Base-by-base conservation (phyloP, 2,797 vertebrate species). In the Okamejei kenojei region DNA sequence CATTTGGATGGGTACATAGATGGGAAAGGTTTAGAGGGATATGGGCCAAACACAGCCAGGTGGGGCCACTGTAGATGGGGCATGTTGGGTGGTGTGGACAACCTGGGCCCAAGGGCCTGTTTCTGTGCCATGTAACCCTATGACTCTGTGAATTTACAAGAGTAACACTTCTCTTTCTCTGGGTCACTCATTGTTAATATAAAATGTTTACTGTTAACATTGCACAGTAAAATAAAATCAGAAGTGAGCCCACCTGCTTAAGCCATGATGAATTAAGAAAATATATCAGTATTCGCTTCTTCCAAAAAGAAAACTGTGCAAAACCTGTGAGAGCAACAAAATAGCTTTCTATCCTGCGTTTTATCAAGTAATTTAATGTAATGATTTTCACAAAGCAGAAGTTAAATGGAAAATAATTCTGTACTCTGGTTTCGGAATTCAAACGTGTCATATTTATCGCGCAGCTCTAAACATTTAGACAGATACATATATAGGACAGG, bases 311-410 rank as follows among this genome's bases (percentile, higher is more conserved):
- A 97, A 96, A 96, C 95, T 96, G 97, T 97, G 97, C 97, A 97
- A 98, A 96, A 96, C 97, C 97, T 97, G 96, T 95, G 97, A 97
- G 95, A 97, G 96, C 96, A 97, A 97, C 96, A 95, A 95, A 96
- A 94, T 95, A 96, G 97, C 96, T 95, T 79, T 88, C 35, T 96
- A 97, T 97, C 96, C 96, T 96, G 94, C 96, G 95, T 97, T 97
- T 97, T 97, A 96, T 99, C 99, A 96, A 99, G 99, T 98, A 98
- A 94, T 95, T 93, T 93, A 95, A 96, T 97, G 98, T 99, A 99
- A 96, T 99, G 98, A 99, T 99, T 97, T 96, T 97, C 97, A 97
- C 95, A 96, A 96, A 96, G 96, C 38, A 96, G 95, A 96, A 96
- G 96, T 96, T 94, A 95, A 96, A 95, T 96, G 96, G 68, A 91